A percentile compares a stretch with the other conserved stretches of the same genome.
phyloP scores from a whole-genome alignment of 64 coral and sea anemone genomes.

The Trachythela sp. region DNA sequence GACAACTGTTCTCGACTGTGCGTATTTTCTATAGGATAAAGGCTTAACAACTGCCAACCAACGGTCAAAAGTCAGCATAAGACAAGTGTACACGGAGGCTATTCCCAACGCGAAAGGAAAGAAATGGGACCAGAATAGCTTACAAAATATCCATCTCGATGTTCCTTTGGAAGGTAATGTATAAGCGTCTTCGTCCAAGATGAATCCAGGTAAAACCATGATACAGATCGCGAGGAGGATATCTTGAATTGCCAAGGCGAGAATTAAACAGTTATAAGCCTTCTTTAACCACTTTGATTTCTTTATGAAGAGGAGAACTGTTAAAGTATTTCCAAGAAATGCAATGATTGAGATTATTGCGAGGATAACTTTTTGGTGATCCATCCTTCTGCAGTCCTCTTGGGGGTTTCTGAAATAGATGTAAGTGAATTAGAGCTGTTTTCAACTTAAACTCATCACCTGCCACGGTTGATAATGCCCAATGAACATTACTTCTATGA shows the following conservation, averaged over 20 bases:
- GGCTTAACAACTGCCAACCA: constrained; percentile 49
- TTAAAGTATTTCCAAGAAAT: constrained; percentile 34
- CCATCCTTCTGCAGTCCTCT: not conserved
- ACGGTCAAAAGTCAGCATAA: constrained; percentile 48
- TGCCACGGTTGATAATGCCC: too few species aligned
- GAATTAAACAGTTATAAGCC: constrained; percentile 40
- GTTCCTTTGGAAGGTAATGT: not conserved
- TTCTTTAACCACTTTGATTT: constrained; percentile 40
- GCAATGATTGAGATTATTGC: constrained; percentile 36
- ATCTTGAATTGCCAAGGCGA: constrained; percentile 49
- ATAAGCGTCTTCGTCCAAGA: constrained; percentile 9
- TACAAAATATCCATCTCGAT: constrained; percentile 39
- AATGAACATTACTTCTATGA: too few species aligned
- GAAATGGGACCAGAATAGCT: constrained; percentile 33
- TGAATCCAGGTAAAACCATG: constrained; percentile 23
- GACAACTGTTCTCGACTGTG: not conserved
- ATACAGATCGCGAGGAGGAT: constrained; percentile 37
- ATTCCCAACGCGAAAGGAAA: constrained; percentile 41
- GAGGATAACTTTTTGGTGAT: constrained; percentile 18
- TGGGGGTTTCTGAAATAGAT: too few species aligned
- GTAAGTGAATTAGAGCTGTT: too few species aligned
- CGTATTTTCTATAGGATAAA: not conserved
- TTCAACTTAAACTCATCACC: too few species aligned
- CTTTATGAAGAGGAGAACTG: constrained; percentile 7
- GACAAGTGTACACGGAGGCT: constrained; percentile 28